Evolutionary conservation across 2,113 vertebrate species (phyloP), one percentile per base, ranked within the genome.

Genomic region (Colossoma macropomum): DNA sequence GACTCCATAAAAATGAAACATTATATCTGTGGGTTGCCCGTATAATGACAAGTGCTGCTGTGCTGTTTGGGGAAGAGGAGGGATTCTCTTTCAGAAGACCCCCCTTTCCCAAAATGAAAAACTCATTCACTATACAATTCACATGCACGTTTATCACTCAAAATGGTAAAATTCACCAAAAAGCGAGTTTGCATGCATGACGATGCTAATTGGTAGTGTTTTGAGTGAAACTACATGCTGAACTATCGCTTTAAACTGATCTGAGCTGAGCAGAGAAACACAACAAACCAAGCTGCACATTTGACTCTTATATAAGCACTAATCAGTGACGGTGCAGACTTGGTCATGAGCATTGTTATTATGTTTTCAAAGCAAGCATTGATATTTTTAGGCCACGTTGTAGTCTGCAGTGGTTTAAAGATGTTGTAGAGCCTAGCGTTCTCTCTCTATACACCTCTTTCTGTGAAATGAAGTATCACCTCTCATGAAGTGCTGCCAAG

Each of bases 371-470:
- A 62, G 7, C 21, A 60, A 38, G 16, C 34, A 17, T 4, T 27
- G 8, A 23, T 30, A 56, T 56, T 75, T 56, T 38, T 59, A 21
- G n/a, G 56, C 62, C 63, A n/a, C 10, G 0, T 1, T 27, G 17
- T 76, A 41, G 56, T 5, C 3, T 19, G 60, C 13, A 27, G 28
- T 30, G 75, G 15, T 62, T 77, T 77, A 77, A 45, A 78, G 60
- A 32, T n/a, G 6, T 59, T 59, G 7, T 59, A 59, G 8, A 59
- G 19, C 19, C 54, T 59, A 9, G 41, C 54, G 21, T 4, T 0
- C 6, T 15, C 30, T 16, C n/a, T 54, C 60, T 41, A 65, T 27
- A 73, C 2, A 59, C 8, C 34, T 79, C 41, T 52, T 48, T 65
- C 41, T 78, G 28, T 30, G n/a, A 68, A 63, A 34, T 41, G 15